Conservation (phyloP, 2,888 invertebrate genomes). For the Trypoxylon attenuatum region DNA sequence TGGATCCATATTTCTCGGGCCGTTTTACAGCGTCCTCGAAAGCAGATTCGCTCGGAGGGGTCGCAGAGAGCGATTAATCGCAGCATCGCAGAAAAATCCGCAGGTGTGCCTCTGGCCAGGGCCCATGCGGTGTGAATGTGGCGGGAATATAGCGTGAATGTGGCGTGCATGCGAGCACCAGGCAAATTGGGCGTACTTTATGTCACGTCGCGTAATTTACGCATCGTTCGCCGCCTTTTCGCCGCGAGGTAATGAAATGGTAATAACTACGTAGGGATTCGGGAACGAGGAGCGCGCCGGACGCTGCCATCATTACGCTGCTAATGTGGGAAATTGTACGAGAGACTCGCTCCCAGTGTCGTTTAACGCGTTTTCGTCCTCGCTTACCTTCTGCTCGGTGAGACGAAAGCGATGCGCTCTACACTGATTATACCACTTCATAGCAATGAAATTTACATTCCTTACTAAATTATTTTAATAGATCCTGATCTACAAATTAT, state of each 20-base stretch:
- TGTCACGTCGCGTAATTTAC: conserved; percentile 55
- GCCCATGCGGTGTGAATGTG: no score
- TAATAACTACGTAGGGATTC: conserved; percentile 56
- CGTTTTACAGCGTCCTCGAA: no score
- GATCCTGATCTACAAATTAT: no score
- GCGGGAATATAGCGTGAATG: no score
- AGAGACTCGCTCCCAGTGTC: neutral
- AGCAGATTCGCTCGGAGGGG: no score
- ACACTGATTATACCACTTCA: no score
- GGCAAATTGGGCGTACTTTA: conserved; percentile 53
- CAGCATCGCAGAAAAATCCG: conserved; percentile 13
- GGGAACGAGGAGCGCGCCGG: conserved; percentile 41
- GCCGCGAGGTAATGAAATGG: conserved; percentile 54
- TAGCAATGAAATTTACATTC: no score
- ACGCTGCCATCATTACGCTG: conserved; percentile 42
- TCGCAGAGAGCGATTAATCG: conserved; percentile 32
- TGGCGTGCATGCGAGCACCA: neutral
- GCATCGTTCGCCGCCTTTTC: conserved; percentile 53
- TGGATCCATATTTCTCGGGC: no score
- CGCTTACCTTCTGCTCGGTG: conserved; percentile 21
- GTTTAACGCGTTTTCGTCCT: conserved; percentile 8
- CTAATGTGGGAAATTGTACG: conserved; percentile 56
- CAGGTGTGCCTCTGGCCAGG: conserved; percentile 20
- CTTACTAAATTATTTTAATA: no score
- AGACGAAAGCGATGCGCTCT: conserved; percentile 17